phyloP scores from a whole-genome alignment of 2,113 vertebrate species.

The pig (Sus scrofa) region T2T-Sscrofa CM000829.6:47978501-47979000 shows the following conservation, averaged over 20 bases:
- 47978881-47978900: neutral
- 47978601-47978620: neutral
- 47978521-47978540: neutral
- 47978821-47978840: neutral
- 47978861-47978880: neutral
- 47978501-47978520: neutral
- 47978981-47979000: neutral
- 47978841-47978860: conserved; percentile 28
- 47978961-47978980: neutral
- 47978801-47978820: neutral
- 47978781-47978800: conserved; percentile 7
- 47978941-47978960: neutral
- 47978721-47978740: neutral
- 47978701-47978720: neutral
- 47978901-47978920: neutral
- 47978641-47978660: neutral
- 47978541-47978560: neutral
- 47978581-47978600: neutral
- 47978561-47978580: neutral
- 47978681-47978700: neutral
- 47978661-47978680: neutral
- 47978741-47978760: neutral
- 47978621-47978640: neutral
- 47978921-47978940: neutral
- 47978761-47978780: neutral